These are phyloP conservation scores for Oeneis ivallda DNA, from an alignment of 2,888 invertebrate genomes.

Conservation along the genomic window DNA sequence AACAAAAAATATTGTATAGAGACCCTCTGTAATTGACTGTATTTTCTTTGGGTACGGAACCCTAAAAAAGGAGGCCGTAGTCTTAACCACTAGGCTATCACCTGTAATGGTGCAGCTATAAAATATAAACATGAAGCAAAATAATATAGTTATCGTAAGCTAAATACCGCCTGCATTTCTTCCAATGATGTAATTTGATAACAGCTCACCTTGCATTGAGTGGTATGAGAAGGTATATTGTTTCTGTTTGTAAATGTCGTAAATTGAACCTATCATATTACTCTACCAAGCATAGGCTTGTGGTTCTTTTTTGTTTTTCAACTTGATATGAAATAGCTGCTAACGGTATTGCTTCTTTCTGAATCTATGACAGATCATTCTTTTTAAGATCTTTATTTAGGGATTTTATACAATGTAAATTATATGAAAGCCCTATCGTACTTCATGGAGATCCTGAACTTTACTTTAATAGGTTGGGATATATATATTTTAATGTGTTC, in stretches of 20 bases:
- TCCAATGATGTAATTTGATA: constrained; percentile 32
- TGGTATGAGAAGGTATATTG: constrained; percentile 6
- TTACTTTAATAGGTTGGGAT: no score
- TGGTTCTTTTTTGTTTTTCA: neutral
- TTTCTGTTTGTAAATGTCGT: constrained; percentile 30
- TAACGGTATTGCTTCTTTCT: neutral
- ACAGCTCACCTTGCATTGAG: constrained; percentile 31
- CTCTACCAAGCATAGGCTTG: neutral
- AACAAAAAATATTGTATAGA: no score
- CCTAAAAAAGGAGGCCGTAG: no score
- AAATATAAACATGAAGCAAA: constrained; percentile 9
- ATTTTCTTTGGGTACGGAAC: no score
- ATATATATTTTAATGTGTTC: no score
- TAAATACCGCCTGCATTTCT: constrained; percentile 25
- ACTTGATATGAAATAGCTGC: neutral
- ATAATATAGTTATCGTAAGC: constrained; percentile 10
- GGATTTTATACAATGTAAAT: no score
- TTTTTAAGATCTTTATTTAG: no score
- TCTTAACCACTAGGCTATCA: no score
- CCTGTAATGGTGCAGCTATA: no score
- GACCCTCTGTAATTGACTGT: no score
- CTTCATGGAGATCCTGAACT: no score
- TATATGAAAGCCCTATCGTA: no score
- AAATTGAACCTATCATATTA: constrained; percentile 14
- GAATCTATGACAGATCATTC: neutral